Conservation (phyloP, 2,888 invertebrate genomes). For the Phaonia tiefii region DNA sequence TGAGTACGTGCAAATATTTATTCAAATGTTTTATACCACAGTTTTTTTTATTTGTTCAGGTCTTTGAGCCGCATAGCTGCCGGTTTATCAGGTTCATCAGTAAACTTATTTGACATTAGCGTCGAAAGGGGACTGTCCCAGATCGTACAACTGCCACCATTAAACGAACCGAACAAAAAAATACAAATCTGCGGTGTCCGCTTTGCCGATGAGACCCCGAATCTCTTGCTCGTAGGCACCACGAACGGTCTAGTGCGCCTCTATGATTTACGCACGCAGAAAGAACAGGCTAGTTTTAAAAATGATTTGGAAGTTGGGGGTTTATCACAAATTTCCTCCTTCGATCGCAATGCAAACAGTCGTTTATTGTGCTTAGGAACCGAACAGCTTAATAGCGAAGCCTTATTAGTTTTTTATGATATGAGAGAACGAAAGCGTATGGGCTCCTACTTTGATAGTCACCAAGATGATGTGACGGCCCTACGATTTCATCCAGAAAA, state of each 20-base stretch:
- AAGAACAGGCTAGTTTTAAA: slow-evolving; percentile 77
- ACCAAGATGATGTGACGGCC: slow-evolving; percentile 88
- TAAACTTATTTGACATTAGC: slow-evolving; percentile 81
- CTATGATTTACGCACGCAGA: slow-evolving; percentile 80
- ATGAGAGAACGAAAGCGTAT: slow-evolving; percentile 83
- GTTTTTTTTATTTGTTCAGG: slow-evolving; percentile 54
- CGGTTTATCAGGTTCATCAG: slow-evolving; percentile 81
- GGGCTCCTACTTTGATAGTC: slow-evolving; percentile 92
- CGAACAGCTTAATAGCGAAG: slow-evolving; percentile 85
- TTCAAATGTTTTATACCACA: background rate
- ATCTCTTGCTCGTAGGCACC: slow-evolving; percentile 74
- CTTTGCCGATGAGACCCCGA: slow-evolving; percentile 74
- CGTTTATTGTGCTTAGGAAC: slow-evolving; percentile 89
- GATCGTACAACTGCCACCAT: slow-evolving; percentile 55
- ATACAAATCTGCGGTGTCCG: slow-evolving; percentile 73
- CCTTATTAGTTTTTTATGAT: slow-evolving; percentile 92
- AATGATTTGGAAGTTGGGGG: slow-evolving; percentile 47
- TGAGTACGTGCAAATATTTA: slow-evolving; percentile 78
- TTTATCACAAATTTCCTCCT: slow-evolving; percentile 83
- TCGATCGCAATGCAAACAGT: slow-evolving; percentile 88
- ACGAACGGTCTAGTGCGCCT: slow-evolving; percentile 74
- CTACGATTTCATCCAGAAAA: slow-evolving; percentile 87
- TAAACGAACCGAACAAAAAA: background rate
- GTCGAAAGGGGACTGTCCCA: slow-evolving; percentile 76
- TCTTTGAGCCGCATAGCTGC: slow-evolving; percentile 81